Conservation (phyloP, 2,113 vertebrate species). For the Ornithorhynchus anatinus region DNA sequence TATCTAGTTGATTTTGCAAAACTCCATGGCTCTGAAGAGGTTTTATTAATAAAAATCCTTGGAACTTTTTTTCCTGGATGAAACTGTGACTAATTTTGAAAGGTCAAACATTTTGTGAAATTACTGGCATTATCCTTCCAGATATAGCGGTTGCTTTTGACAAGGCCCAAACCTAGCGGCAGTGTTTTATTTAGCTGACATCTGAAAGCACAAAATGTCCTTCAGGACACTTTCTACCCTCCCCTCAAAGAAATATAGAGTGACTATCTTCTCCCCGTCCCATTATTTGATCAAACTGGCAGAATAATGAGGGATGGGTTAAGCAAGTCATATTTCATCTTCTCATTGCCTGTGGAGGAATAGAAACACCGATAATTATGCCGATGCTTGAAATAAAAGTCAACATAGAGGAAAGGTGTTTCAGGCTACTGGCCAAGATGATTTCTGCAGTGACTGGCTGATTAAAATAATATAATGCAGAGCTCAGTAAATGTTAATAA, state of each 20-base stretch:
- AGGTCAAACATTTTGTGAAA: slow-evolving; percentile 11
- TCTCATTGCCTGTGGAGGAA: background rate
- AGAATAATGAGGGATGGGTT: background rate
- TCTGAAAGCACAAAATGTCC: background rate
- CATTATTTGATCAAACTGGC: background rate
- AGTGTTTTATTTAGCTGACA: slow-evolving; percentile 5
- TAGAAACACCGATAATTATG: background rate
- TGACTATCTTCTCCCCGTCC: background rate
- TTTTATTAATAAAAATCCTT: slow-evolving; percentile 19
- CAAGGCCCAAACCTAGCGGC: background rate
- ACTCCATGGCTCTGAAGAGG: background rate
- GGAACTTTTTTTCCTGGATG: slow-evolving; percentile 6
- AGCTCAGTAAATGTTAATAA: background rate
- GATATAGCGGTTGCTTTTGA: slow-evolving; percentile 20
- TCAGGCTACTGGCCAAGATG: background rate
- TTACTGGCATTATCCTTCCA: slow-evolving; percentile 1
- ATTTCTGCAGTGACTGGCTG: background rate
- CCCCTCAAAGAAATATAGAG: background rate
- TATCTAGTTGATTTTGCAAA: background rate
- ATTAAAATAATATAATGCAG: background rate
- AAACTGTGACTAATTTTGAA: slow-evolving; percentile 28
- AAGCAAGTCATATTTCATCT: background rate
- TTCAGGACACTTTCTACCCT: slow-evolving; percentile 17
- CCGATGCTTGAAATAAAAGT: background rate
- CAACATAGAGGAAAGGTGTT: background rate